Base-by-base conservation (phyloP, 2,797 vertebrate species). In the Myotis planiceps region DNA sequence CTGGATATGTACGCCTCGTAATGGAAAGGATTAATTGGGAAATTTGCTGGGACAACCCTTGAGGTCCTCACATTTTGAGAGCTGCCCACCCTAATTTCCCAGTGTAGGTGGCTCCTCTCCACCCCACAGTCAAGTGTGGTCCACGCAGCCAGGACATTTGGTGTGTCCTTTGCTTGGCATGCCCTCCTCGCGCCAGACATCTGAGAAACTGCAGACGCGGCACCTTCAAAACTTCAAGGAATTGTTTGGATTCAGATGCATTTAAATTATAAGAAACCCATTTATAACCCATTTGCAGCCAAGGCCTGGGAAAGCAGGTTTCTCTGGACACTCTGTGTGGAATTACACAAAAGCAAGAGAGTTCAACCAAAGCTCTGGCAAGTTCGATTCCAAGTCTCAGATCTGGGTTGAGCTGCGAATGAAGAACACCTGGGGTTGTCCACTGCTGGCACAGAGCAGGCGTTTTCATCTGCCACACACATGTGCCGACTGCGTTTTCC, bases 241-340 rank as follows among this genome's bases (percentile, higher is more conserved):
- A 79, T 14, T 58, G 55, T 76, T 68, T 79, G 58, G 51, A 82
- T 85, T 85, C 51, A 71, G 69, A 75, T 14, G 51, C 45, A 37
- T 19, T 58, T 37, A 49, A 87, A 58, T 63, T 25, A 23, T 29
- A 82, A 91, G 92, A 91, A 94, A 85, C 9, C 15, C 29, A 66
- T 68, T 76, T 47, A 51, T 42, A 71, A 32, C 8, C 34, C 53
- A 42, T 58, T 37, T n/a, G 23, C 69, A 79, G 80, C 42, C 25
- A 32, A 51, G 21, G 10, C 13, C 8, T 0, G 4, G 74, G 65
- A 58, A 68, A 60, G 68, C 42, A 34, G 63, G 1, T 14, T 84
- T 83, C 60, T 65, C 45, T 39, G 21, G 29, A 81, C 0, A 15
- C 65, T 82, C 34, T 13, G 14, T 15, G 53, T 60, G 45, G 69